phyloP scores from a whole-genome alignment of 2,888 invertebrate genomes.

The Tenthredo amoena region DNA sequence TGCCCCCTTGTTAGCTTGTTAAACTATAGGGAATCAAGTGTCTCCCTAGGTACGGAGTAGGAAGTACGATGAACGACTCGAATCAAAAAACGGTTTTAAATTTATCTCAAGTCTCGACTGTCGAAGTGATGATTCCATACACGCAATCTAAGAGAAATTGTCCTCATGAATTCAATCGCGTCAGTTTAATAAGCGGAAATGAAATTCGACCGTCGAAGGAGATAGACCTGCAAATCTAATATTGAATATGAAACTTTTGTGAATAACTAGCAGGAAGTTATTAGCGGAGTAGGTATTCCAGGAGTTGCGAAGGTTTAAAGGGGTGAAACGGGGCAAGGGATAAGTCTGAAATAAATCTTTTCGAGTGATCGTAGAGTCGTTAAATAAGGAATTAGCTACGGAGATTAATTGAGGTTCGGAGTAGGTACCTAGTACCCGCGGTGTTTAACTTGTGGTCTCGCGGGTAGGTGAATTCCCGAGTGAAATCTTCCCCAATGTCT shows the following conservation, averaged over 20 bases:
- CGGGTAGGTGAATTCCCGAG: slow-evolving; percentile 46
- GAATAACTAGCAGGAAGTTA: slow-evolving; percentile 8
- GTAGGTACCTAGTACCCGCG: slow-evolving; percentile 30
- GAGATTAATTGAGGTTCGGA: slow-evolving; percentile 52
- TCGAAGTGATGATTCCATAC: not conserved
- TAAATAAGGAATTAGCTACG: slow-evolving; percentile 44
- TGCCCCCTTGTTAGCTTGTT: slow-evolving; percentile 54
- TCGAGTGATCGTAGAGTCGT: slow-evolving; percentile 39
- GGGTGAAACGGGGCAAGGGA: not conserved
- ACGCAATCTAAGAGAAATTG: not conserved
- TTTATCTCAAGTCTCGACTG: not conserved
- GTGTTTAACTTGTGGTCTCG: slow-evolving; percentile 47
- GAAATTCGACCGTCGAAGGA: not conserved
- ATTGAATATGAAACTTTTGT: not conserved
- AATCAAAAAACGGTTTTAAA: not conserved
- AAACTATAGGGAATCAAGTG: slow-evolving; percentile 33
- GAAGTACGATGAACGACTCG: not conserved
- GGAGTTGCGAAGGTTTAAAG: not conserved
- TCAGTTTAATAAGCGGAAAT: not conserved
- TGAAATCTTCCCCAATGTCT: slow-evolving; percentile 48
- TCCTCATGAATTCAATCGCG: not conserved
- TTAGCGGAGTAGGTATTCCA: not conserved
- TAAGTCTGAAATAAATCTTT: slow-evolving; percentile 50
- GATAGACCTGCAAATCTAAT: not conserved
- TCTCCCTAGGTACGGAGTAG: not conserved